These are phyloP conservation scores for Parapsyche elsis DNA, from an alignment of 1,140 invertebrate genomes.

Conservation along the genomic window DNA sequence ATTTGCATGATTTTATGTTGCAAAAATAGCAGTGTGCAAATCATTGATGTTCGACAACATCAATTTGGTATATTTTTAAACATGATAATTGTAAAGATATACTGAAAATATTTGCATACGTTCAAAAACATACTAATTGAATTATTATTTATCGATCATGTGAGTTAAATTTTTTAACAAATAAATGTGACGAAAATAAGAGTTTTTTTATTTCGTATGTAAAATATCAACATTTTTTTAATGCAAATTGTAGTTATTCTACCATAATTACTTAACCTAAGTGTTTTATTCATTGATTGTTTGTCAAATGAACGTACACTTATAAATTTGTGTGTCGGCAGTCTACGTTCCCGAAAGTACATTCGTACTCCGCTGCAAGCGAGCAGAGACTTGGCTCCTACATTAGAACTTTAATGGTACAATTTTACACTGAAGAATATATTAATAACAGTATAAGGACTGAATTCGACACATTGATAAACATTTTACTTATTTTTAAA, in stretches of 20 bases:
- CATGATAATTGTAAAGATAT: background rate
- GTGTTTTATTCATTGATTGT: too few species aligned
- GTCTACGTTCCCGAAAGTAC: conserved; percentile 64
- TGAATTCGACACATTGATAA: background rate
- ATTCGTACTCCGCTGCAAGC: conserved; percentile 66
- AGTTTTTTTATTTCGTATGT: too few species aligned
- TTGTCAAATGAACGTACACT: background rate
- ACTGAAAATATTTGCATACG: background rate
- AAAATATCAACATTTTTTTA: too few species aligned
- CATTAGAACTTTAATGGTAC: conserved; percentile 66
- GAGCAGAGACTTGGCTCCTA: conserved; percentile 66
- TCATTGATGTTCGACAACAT: background rate
- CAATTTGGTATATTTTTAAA: background rate
- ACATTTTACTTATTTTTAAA: too few species aligned
- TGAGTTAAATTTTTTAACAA: background rate
- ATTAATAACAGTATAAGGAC: background rate
- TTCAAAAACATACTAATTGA: background rate
- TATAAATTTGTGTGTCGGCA: conserved; percentile 58
- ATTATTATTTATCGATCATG: background rate
- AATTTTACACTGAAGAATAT: conserved; percentile 22
- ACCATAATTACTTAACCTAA: too few species aligned
- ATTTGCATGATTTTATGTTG: background rate
- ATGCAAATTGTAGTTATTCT: too few species aligned
- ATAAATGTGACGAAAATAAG: too few species aligned
- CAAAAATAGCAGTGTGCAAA: background rate